Conservation (phyloP, 2,113 vertebrate species). For the Symphodus melops region DNA sequence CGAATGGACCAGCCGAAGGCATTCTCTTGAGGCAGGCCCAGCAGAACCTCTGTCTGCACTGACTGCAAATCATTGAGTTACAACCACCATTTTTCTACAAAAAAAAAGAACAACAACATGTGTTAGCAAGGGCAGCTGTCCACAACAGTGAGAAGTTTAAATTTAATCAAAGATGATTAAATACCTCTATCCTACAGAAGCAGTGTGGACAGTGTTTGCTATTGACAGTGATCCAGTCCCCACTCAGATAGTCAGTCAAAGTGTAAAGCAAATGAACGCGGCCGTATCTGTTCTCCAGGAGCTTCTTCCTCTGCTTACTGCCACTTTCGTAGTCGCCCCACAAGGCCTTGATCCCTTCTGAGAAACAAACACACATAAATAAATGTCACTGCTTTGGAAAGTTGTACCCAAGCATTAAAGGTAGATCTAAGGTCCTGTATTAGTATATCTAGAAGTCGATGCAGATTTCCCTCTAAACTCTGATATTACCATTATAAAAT, state of each 20-base stretch:
- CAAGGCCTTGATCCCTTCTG: conserved; percentile 86
- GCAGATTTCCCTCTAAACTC: too few relatives aligned
- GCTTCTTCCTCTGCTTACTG: conserved; percentile 76
- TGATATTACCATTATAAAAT: too few relatives aligned
- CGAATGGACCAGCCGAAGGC: rapidly evolving
- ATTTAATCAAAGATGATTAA: background rate
- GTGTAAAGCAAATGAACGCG: conserved; percentile 65
- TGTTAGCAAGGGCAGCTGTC: background rate
- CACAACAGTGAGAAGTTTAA: background rate
- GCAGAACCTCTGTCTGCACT: background rate
- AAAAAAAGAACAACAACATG: conserved; percentile 31
- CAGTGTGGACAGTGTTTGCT: conserved; percentile 89
- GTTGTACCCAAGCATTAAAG: background rate
- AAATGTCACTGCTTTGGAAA: conserved; percentile 1
- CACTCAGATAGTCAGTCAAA: conserved; percentile 79
- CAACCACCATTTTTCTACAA: conserved; percentile 64
- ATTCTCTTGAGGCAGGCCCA: conserved; percentile 44
- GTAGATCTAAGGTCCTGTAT: background rate
- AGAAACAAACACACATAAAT: conserved; percentile 34
- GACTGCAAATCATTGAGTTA: conserved; percentile 32
- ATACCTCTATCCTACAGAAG: conserved; percentile 78
- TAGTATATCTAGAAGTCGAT: too few relatives aligned
- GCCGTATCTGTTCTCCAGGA: conserved; percentile 86
- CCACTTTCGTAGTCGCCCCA: conserved; percentile 82
- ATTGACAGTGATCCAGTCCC: conserved; percentile 84